Conservation (phyloP, 2,113 vertebrate genomes). For the Phylloscopus whistleri region DNA sequence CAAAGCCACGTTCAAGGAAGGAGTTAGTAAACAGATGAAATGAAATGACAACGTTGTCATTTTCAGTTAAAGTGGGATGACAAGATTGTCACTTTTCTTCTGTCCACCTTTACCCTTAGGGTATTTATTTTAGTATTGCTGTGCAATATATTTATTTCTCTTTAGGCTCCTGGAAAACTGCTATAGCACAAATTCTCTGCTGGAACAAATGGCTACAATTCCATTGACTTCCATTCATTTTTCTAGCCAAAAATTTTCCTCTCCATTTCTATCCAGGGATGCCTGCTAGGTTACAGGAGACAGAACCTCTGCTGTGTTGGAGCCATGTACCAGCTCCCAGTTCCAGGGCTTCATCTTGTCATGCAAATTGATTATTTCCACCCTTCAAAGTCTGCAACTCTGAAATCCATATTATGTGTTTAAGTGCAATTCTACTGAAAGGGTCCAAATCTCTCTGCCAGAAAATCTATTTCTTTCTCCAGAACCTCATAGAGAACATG, state of each 20-base stretch:
- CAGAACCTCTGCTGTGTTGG: neutral
- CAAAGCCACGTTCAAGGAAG: neutral
- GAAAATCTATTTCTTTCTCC: neutral
- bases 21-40: neutral
- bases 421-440: slow-evolving; percentile 22
- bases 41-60: neutral
- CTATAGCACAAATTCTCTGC: neutral
- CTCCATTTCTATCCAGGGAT: neutral
- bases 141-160: neutral
- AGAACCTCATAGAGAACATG: neutral
- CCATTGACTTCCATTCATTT: neutral
- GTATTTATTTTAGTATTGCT: neutral
- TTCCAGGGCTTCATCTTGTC: neutral
- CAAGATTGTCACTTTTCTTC: slow-evolving; percentile 8
- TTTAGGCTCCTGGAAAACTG: neutral
- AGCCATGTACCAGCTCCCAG: neutral
- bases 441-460: slow-evolving; percentile 17
- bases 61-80: neutral
- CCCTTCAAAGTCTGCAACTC: neutral
- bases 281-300: neutral
- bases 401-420: neutral
- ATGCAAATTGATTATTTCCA: slow-evolving; percentile 47
- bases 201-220: neutral
- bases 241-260: neutral
- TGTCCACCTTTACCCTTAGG: neutral